phyloP scores from a whole-genome alignment of 2,113 vertebrate species.

The Ctenomys sociabilis region DNA sequence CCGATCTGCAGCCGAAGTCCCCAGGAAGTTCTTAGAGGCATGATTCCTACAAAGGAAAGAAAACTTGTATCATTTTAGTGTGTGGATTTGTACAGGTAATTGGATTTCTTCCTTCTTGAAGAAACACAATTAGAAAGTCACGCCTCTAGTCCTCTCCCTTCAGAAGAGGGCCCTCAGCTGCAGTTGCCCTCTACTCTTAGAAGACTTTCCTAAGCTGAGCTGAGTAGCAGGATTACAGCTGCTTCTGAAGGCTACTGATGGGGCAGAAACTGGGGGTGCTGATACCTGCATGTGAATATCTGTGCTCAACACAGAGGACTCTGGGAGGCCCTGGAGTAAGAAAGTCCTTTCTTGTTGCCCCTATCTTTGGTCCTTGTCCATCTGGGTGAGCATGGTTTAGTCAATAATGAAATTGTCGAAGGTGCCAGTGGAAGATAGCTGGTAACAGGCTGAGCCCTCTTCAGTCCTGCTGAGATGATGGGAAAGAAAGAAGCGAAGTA shows the following conservation, averaged over 20 bases:
- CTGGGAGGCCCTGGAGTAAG: background rate
- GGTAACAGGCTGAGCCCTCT: background rate
- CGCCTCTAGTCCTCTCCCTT: background rate
- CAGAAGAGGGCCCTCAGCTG: background rate
- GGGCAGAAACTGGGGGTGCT: background rate
- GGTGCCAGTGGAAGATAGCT: background rate
- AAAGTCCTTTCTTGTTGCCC: background rate
- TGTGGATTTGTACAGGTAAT: constrained; percentile 51
- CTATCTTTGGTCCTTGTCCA: background rate
- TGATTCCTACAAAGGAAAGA: background rate
- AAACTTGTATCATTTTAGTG: background rate
- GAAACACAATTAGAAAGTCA: constrained; percentile 47
- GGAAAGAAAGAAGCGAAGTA: background rate
- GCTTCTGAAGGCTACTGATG: background rate
- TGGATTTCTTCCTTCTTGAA: constrained; percentile 51
- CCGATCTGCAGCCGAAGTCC: constrained; percentile 14
- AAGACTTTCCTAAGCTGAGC: background rate
- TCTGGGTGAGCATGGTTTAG: background rate
- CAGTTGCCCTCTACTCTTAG: background rate
- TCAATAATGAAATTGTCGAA: background rate
- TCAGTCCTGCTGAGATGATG: background rate
- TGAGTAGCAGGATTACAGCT: background rate
- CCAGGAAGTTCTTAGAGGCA: constrained; percentile 2
- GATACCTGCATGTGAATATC: constrained; percentile 33
- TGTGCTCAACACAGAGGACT: background rate